Percentiles rank a stretch among this genome's conserved stretches.
These are phyloP conservation scores for Indri indri DNA, from an alignment of 2,113 vertebrate species.

Conservation along the genomic window DNA sequence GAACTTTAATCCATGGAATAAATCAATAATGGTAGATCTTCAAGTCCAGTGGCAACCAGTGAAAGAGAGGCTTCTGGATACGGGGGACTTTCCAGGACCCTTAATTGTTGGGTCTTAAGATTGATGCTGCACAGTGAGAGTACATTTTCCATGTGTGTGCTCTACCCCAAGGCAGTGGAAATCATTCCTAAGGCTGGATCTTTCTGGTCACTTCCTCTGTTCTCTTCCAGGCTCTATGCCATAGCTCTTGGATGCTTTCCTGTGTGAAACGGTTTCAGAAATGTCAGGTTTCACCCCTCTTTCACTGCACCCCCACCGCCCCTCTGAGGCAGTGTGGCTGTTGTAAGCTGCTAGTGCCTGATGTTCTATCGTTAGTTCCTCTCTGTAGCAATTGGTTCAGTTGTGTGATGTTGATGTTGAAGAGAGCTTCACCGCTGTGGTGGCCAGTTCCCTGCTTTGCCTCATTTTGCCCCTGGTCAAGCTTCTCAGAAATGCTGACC, in stretches of 20 bases:
- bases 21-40: background rate
- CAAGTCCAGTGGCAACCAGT: background rate
- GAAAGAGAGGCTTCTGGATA: background rate
- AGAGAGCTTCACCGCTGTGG: background rate
- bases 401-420: background rate
- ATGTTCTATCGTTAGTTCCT: background rate
- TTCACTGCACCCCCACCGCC: background rate
- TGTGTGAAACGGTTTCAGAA: background rate
- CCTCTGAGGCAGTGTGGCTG: background rate
- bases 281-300: background rate
- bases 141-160: background rate
- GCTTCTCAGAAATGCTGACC: background rate
- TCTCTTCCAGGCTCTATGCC: background rate
- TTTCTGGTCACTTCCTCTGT: accelerated
- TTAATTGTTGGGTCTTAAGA: background rate
- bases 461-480: background rate
- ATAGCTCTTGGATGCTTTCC: background rate
- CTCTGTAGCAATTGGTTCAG: background rate
- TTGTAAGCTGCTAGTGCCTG: background rate
- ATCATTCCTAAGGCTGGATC: background rate
- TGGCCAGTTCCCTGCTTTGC: background rate
- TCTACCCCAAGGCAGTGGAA: background rate
- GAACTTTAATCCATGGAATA: background rate
- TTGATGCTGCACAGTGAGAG: background rate
- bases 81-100: background rate